Base-by-base conservation (phyloP, 2,113 vertebrate genomes). In the Chaetura pelagica region DNA sequence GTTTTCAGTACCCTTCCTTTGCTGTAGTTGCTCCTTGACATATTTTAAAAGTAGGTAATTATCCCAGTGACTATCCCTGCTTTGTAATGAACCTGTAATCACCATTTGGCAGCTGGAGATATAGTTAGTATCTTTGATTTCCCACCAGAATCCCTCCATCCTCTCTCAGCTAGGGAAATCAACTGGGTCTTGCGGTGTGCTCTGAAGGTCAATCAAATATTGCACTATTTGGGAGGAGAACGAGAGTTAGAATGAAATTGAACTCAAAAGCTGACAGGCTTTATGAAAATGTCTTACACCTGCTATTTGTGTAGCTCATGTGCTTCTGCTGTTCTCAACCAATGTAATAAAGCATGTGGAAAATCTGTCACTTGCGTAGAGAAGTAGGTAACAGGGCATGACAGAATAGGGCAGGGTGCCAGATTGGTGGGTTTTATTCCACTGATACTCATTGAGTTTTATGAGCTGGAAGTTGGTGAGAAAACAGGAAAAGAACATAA, bases 231-330 rank as follows among this genome's bases (percentile, higher is more conserved):
- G 64, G 71, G 26, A 92, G 17, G 72, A 51, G 40, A 75, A 32
- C 18, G 74, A 76, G 77, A 67, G 44, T 32, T 92, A 83, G 93
- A 90, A 62, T 83, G 82, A 87, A 76, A 52, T 59, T 75, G 58
- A 94, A 93, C 81, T 89, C 84, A 94, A n/a, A 52, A 89, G 92
- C 69, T 93, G 90, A 81, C 87, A 94, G 84, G 57, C 66, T 84
- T 84, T 93, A 93, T 92, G 84, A 92, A 90, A 96, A 91, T 91
- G 27, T 84, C 76, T 86, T 84, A 68, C 86, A 90, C 73, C 79
- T 92, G 84, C 68, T 90, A 71, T 80, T 81, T 55, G 38, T 62
- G 52, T 24, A 89, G 77, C 69, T 86, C 58, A 42, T 84, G 61
- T 84, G 76, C 86, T 86, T 95, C 82, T 90, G 68, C 67, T 93